Conservation (phyloP, 2,113 vertebrate genomes). For the Gasterosteus aculeatus region DNA sequence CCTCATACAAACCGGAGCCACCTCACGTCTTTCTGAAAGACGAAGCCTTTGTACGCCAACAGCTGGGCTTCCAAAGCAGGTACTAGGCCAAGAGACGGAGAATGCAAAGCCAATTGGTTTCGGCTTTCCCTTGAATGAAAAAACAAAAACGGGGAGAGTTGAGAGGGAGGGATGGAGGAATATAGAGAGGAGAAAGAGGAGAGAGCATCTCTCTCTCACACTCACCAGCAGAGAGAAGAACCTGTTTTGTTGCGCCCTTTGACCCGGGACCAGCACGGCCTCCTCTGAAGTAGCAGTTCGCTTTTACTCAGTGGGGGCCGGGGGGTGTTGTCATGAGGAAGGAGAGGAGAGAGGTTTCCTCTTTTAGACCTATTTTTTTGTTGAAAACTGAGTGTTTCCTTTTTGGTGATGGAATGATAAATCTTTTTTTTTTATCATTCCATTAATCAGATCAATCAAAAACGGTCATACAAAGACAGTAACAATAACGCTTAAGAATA, state of each 20-base stretch:
- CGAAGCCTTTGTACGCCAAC: constrained; percentile 39
- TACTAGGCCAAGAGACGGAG: constrained; percentile 38
- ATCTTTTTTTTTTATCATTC: too few relatives aligned
- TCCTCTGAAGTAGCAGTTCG: constrained; percentile 75
- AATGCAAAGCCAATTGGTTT: constrained; percentile 65
- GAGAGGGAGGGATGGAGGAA: constrained; percentile 5
- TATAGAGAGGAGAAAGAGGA: constrained; percentile 5
- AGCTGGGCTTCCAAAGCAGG: constrained; percentile 57
- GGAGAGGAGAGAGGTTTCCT: constrained; percentile 30
- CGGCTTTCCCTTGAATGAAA: constrained; percentile 44
- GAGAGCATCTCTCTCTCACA: not conserved
- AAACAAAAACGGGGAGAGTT: constrained; percentile 38
- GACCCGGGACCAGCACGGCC: constrained; percentile 56
- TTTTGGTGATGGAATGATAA: too few relatives aligned
- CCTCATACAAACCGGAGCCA: not conserved
- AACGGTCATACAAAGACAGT: too few relatives aligned
- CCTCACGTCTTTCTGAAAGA: constrained; percentile 59
- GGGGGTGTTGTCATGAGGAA: not conserved
- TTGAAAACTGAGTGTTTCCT: too few relatives aligned
- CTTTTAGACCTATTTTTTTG: constrained; percentile 15
- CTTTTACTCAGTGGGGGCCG: constrained; percentile 53
- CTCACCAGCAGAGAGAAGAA: constrained; percentile 43
- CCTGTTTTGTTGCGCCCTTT: constrained; percentile 62
- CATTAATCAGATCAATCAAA: too few relatives aligned
- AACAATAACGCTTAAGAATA: too few relatives aligned